phyloP scores from a whole-genome alignment of 2,113 vertebrate genomes.

The Alligator sinensis region DNA sequence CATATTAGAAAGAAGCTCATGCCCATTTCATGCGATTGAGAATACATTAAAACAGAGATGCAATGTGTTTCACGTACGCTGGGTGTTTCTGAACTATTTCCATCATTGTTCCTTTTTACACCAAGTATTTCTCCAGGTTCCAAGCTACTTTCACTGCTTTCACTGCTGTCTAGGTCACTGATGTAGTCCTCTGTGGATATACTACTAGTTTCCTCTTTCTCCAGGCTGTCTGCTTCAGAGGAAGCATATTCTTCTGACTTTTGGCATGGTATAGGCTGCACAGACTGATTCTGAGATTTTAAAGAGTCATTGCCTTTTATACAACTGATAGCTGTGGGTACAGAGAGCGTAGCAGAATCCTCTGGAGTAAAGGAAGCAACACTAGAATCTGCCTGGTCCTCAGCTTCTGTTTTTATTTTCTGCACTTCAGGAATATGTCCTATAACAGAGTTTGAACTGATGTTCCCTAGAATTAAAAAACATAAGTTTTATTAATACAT shows the following conservation, averaged over 20 bases:
- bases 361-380: neutral
- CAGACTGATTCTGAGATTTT: neutral
- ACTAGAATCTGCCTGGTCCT: neutral
- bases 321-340: neutral
- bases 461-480: slow-evolving; percentile 61
- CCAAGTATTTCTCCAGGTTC: slow-evolving; percentile 82
- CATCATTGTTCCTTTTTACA: slow-evolving; percentile 64
- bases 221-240: slow-evolving; percentile 55
- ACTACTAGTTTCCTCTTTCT: slow-evolving; percentile 68
- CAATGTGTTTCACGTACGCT: slow-evolving; percentile 63
- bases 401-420: slow-evolving; percentile 46
- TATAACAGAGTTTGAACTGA: slow-evolving; percentile 18
- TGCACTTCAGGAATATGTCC: neutral
- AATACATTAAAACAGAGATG: slow-evolving; percentile 37
- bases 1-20: slow-evolving; percentile 7
- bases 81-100: slow-evolving; percentile 51
- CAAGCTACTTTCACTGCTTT: slow-evolving; percentile 75
- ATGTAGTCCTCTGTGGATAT: slow-evolving; percentile 73
- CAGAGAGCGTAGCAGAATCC: neutral
- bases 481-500: slow-evolving; percentile 41
- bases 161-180: slow-evolving; percentile 77
- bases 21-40: slow-evolving; percentile 37
- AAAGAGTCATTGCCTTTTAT: slow-evolving; percentile 10
- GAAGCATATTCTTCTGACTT: slow-evolving; percentile 24
- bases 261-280: neutral